Conservation (phyloP, 2,113 vertebrate genomes). For the Probosciger aterrimus region DNA sequence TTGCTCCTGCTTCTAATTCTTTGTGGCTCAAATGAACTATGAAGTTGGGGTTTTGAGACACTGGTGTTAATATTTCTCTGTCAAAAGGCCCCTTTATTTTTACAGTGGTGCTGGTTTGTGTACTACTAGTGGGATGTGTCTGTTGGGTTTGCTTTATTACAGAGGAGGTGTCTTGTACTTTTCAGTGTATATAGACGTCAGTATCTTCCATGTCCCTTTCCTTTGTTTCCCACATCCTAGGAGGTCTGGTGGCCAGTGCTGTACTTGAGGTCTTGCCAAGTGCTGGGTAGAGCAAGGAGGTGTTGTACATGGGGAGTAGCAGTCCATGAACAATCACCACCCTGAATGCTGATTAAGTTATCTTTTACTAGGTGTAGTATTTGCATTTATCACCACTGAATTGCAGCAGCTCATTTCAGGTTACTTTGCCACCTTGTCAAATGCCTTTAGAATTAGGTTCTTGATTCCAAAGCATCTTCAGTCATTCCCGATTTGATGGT, state of each 20-base stretch:
- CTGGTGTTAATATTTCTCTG: neutral
- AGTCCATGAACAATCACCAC: too few species aligned
- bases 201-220: neutral
- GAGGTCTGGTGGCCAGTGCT: neutral
- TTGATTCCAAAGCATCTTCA: neutral
- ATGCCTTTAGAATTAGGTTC: neutral
- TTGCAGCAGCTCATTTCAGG: neutral
- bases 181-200: rapidly evolving
- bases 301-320: neutral
- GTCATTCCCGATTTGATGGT: neutral
- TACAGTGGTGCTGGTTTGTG: neutral
- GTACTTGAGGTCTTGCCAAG: neutral
- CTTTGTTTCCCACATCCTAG: neutral
- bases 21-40: neutral
- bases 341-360: neutral
- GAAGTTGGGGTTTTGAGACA: neutral
- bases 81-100: neutral
- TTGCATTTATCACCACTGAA: neutral
- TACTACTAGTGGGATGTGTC: neutral
- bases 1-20: neutral
- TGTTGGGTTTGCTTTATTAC: neutral
- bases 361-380: neutral
- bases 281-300: neutral
- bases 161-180: neutral
- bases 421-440: neutral